A percentile compares a stretch with the other conserved stretches of the same genome.
Conservation (phyloP, 2,797 vertebrate genomes). For the Rhinichthys osculus region DNA sequence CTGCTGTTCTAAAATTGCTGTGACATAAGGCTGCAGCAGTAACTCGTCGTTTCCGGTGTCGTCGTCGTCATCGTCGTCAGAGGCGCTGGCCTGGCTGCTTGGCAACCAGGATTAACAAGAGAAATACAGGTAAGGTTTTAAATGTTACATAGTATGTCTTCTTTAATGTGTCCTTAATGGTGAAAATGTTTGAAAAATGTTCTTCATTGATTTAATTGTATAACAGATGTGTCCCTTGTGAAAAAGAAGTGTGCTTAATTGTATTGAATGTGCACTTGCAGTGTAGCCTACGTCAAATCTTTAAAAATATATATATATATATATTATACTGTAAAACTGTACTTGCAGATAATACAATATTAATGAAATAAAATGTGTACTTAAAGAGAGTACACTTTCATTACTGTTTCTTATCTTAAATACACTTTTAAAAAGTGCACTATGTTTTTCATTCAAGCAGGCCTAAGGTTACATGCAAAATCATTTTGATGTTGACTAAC, state of each 20-base stretch:
- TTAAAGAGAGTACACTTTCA: neutral
- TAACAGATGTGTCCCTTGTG: neutral
- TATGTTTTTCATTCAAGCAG: neutral
- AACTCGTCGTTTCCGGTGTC: constrained; percentile 15
- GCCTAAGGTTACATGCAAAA: neutral
- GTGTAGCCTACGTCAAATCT: neutral
- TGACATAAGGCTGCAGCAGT: constrained; percentile 7
- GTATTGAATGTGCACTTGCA: neutral
- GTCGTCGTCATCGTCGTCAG: neutral
- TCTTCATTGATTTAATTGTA: neutral
- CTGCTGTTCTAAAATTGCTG: constrained; percentile 3
- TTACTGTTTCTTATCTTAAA: neutral
- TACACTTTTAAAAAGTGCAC: neutral
- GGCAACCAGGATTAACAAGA: constrained; percentile 26
- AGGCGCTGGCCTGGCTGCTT: neutral
- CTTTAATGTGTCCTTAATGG: neutral
- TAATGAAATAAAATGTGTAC: neutral
- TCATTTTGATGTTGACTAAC: neutral
- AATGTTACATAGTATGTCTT: neutral
- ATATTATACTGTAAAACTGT: neutral
- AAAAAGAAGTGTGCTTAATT: neutral
- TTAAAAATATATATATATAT: neutral
- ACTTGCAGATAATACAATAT: neutral
- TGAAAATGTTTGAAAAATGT: neutral
- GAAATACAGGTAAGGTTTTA: neutral